Evolutionary conservation across 2,888 invertebrate species (phyloP).

Genomic region (Eupsilia transversa): DNA sequence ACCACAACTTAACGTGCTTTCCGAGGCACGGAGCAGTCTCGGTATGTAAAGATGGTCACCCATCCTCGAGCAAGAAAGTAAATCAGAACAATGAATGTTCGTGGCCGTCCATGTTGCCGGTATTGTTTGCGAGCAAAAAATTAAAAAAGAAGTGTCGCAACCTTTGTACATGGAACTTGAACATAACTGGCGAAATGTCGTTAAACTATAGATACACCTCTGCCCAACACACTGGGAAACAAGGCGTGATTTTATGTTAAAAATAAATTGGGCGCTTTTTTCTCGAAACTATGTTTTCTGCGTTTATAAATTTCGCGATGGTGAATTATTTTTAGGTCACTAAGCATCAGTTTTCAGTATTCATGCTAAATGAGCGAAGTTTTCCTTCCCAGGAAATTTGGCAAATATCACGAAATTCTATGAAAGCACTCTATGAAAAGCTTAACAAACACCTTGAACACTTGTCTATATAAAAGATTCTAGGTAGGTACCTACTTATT

Average conservation of each 20-base stretch:
- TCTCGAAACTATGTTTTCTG: not conserved
- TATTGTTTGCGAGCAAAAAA: not conserved
- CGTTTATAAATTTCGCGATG: not conserved
- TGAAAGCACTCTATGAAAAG: not conserved
- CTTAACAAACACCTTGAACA: not conserved
- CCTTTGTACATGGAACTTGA: too few species aligned
- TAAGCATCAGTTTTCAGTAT: not conserved
- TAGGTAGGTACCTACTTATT: not conserved
- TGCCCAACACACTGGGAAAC: too few species aligned
- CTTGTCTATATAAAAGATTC: too few species aligned
- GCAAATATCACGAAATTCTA: not conserved
- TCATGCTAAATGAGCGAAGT: not conserved
- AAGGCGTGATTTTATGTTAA: too few species aligned
- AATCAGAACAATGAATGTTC: not conserved
- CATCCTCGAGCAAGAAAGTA: too few species aligned
- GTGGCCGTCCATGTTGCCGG: not conserved
- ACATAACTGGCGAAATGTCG: too few species aligned
- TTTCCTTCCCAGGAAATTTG: not conserved
- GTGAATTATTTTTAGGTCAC: not conserved
- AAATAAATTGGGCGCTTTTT: not conserved
- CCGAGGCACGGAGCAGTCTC: too few species aligned
- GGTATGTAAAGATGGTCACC: too few species aligned
- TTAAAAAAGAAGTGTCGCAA: too few species aligned
- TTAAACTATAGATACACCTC: too few species aligned
- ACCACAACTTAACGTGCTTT: too few species aligned